Conservation (phyloP, 2,888 invertebrate species). For the Caenorhabditis sinica region DNA sequence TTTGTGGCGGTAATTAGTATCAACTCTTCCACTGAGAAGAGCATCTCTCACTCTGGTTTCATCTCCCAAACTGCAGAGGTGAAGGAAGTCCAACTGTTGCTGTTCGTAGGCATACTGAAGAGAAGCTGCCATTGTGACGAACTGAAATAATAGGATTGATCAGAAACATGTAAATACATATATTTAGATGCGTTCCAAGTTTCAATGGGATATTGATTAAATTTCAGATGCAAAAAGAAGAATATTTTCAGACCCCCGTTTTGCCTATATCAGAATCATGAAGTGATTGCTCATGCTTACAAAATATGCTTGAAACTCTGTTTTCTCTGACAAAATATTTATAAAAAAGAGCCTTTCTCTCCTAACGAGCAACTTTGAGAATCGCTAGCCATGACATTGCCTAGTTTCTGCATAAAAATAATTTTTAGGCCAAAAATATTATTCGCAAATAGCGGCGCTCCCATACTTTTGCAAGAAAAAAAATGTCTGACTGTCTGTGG, state of each 20-base stretch:
- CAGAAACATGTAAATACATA: neutral
- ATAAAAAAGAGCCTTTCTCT: no score
- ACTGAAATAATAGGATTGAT: neutral
- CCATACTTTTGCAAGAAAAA: constrained; percentile 3
- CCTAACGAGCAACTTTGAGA: no score
- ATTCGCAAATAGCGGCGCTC: constrained; percentile 25
- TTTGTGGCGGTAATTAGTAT: constrained; percentile 67
- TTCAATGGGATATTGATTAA: no score
- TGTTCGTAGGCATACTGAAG: constrained; percentile 48
- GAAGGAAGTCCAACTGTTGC: constrained; percentile 70
- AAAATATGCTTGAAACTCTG: no score
- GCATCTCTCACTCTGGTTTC: constrained; percentile 59
- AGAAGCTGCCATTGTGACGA: constrained; percentile 9
- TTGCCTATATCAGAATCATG: no score
- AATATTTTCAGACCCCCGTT: no score
- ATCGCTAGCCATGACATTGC: no score
- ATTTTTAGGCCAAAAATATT: constrained; percentile 11
- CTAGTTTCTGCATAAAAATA: no score
- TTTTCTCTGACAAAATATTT: no score
- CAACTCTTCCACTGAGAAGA: constrained; percentile 66
- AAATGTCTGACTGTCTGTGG: constrained; percentile 31
- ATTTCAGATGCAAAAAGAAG: no score
- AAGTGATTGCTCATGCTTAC: no score
- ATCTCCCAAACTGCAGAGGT: constrained; percentile 71
- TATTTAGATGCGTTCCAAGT: no score